phyloP scores from a whole-genome alignment of 2,888 invertebrate genomes.

The Steromphala cineraria region DNA sequence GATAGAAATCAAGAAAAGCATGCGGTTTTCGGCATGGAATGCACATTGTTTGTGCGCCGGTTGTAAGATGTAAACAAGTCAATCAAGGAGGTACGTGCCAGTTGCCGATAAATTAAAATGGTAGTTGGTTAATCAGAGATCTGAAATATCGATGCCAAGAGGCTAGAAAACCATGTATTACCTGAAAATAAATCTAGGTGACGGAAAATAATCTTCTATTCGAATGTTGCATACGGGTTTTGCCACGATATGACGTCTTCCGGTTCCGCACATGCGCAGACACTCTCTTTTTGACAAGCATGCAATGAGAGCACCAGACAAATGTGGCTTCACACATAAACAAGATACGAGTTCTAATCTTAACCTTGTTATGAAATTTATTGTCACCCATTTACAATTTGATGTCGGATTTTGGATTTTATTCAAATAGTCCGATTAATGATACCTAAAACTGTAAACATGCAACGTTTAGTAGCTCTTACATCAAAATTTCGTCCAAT shows the following conservation, averaged over 20 bases:
- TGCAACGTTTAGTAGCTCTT: too few relatives aligned
- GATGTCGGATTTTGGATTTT: too few relatives aligned
- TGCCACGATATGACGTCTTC: slow-evolving; percentile 29
- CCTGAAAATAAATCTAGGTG: slow-evolving; percentile 27
- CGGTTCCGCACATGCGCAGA: slow-evolving; percentile 22
- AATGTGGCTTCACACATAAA: too few relatives aligned
- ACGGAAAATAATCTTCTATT: slow-evolving; percentile 20
- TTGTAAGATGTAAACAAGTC: slow-evolving; percentile 15
- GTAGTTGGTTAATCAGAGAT: neutral
- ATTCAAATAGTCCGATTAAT: too few relatives aligned
- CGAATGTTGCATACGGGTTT: slow-evolving; percentile 38
- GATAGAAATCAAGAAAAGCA: slow-evolving; percentile 13
- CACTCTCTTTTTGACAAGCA: neutral
- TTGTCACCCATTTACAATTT: too few relatives aligned
- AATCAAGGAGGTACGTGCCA: neutral
- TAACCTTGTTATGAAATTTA: too few relatives aligned
- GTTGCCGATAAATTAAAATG: neutral
- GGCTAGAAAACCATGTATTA: neutral
- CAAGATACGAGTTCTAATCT: too few relatives aligned
- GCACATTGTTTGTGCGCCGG: slow-evolving; percentile 24
- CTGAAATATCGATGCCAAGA: neutral
- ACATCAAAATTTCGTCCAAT: too few relatives aligned
- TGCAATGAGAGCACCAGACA: too few relatives aligned
- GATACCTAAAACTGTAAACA: too few relatives aligned
- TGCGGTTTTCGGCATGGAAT: slow-evolving; percentile 17